Percentiles rank a stretch among this genome's conserved stretches.
These are phyloP conservation scores for Rhinoderma darwinii DNA, from an alignment of 2,113 vertebrate genomes.

Conservation along the genomic window DNA sequence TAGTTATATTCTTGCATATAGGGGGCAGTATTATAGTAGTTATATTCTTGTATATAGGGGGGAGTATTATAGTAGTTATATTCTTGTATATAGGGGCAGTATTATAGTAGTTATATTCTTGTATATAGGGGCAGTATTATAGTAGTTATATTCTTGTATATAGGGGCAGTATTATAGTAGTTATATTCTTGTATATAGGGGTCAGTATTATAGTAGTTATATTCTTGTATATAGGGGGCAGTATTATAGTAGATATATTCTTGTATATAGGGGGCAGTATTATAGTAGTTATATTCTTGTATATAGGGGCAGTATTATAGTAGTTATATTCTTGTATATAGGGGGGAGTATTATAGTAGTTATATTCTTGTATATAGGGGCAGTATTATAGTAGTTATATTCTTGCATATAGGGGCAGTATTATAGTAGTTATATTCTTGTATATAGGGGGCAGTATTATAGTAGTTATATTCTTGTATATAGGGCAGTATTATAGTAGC, in stretches of 20 bases:
- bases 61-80: no score
- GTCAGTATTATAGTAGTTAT: no score
- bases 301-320: neutral
- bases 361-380: constrained; percentile 3
- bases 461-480: constrained; percentile 5
- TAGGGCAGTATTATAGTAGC: constrained; percentile 1
- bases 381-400: constrained; percentile 5
- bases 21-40: no score
- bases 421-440: neutral
- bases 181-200: no score
- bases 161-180: neutral
- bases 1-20: no score
- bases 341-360: constrained; percentile 1
- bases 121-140: neutral
- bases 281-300: neutral
- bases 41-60: no score
- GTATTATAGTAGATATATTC: neutral
- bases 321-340: constrained; percentile 6
- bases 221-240: neutral
- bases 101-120: neutral
- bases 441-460: neutral
- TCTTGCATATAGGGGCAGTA: no score
- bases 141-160: constrained; percentile 5
- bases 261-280: neutral
- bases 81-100: no score